Evolutionary conservation across 2,113 vertebrate genomes (phyloP).

Genomic region (Chaetops frenatus): DNA sequence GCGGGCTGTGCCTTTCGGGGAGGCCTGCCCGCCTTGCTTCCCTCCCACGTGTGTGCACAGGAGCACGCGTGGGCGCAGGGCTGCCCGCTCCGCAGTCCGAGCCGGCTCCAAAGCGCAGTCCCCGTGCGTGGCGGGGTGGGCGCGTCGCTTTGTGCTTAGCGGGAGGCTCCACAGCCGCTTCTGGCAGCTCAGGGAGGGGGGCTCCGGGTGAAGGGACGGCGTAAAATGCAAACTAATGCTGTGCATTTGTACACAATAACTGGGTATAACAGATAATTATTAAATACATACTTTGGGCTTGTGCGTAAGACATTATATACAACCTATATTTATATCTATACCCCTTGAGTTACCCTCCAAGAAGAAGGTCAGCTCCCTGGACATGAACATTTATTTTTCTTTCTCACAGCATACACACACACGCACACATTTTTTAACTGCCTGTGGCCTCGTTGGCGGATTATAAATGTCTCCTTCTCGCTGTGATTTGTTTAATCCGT

Average conservation of each 20-base stretch:
- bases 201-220: not conserved
- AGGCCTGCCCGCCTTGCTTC: not conserved
- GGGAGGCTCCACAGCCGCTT: not conserved
- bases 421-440: slow-evolving; percentile 79
- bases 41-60: not conserved
- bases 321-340: slow-evolving; percentile 45
- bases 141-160: not conserved
- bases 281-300: not conserved
- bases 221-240: slow-evolving; percentile 14
- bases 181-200: not conserved
- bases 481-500: slow-evolving; percentile 98
- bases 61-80: not conserved
- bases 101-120: not conserved
- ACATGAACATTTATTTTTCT: slow-evolving; percentile 80
- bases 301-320: not conserved
- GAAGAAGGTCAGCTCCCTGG: slow-evolving; percentile 83
- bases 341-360: slow-evolving; percentile 65
- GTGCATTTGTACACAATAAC: not conserved
- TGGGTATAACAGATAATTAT: slow-evolving; percentile 22
- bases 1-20: too few species aligned
- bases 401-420: slow-evolving; percentile 70
- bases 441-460: slow-evolving; percentile 87
- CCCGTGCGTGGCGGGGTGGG: not conserved
- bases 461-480: slow-evolving; percentile 94
- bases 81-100: not conserved